Conservation (phyloP, 1,140 invertebrate species). For the Contarinia nasturtii region DNA sequence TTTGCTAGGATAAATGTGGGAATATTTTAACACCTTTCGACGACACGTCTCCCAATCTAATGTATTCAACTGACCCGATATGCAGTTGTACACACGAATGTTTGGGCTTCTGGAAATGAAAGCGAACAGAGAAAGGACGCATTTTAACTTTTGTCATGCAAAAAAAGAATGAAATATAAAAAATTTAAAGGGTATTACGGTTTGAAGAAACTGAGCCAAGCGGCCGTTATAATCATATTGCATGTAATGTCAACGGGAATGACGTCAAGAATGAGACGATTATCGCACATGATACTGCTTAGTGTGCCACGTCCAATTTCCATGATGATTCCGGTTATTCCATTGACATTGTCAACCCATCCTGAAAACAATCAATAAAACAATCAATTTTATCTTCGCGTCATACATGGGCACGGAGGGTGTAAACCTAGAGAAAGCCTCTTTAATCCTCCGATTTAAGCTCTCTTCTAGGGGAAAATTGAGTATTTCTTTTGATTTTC, state of each 20-base stretch:
- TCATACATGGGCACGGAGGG: too few relatives aligned
- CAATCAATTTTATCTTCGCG: too few relatives aligned
- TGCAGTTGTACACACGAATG: conserved; percentile 72
- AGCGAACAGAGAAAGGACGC: conserved; percentile 21
- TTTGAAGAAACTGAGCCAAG: conserved; percentile 35
- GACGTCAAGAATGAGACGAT: conserved; percentile 55
- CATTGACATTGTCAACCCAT: conserved; percentile 93
- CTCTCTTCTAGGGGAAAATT: too few relatives aligned
- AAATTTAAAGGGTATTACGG: not conserved
- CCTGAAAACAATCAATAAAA: too few relatives aligned
- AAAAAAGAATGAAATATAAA: not conserved
- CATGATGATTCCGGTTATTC: conserved; percentile 57
- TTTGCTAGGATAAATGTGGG: conserved; percentile 53
- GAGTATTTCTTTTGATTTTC: too few relatives aligned
- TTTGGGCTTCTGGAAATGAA: conserved; percentile 11
- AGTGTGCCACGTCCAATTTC: conserved; percentile 73
- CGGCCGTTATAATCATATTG: conserved; percentile 66
- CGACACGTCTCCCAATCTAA: conserved; percentile 69
- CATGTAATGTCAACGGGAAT: conserved; percentile 84
- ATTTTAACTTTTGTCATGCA: not conserved
- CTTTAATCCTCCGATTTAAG: too few relatives aligned
- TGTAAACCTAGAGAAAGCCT: too few relatives aligned
- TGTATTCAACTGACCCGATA: conserved; percentile 65
- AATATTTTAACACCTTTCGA: conserved; percentile 42
- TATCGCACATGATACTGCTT: conserved; percentile 58